A percentile compares a stretch with the other conserved stretches of the same genome.
Evolutionary conservation across 2,113 vertebrate genomes (phyloP).

Genomic region (Sturnus vulgaris): DNA sequence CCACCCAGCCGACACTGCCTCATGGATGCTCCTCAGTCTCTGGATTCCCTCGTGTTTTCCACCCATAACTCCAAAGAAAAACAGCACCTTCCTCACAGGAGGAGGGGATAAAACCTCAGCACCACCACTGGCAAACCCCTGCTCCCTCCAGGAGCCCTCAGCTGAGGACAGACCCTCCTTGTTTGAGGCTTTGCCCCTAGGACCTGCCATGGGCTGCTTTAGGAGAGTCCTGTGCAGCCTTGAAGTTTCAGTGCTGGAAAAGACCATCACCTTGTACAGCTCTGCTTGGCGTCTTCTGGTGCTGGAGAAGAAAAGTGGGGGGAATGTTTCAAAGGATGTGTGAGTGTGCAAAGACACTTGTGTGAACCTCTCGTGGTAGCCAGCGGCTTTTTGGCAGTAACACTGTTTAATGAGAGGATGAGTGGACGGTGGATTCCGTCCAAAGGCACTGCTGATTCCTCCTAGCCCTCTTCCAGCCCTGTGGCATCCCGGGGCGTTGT

Average conservation of each 20-base stretch:
- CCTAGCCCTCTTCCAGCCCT: not conserved
- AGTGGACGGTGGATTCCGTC: not conserved
- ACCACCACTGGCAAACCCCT: not conserved
- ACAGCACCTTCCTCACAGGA: not conserved
- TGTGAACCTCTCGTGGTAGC: not conserved
- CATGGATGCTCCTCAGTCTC: constrained; percentile 22
- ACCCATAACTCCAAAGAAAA: not conserved
- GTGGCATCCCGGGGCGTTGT: fast-evolving
- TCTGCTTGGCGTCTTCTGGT: not conserved
- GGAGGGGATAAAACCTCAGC: not conserved
- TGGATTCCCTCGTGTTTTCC: constrained; percentile 21
- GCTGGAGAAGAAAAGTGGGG: not conserved
- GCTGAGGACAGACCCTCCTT: not conserved
- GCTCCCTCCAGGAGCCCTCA: not conserved
- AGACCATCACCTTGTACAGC: not conserved
- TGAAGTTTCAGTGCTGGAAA: not conserved
- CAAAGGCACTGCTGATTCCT: not conserved
- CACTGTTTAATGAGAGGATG: not conserved
- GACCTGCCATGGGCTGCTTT: not conserved
- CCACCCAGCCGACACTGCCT: constrained; percentile 25
- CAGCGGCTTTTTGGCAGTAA: not conserved
- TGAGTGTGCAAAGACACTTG: not conserved
- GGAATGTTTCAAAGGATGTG: not conserved
- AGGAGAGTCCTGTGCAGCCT: not conserved
- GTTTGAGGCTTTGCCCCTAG: not conserved